phyloP scores from a whole-genome alignment of 2,113 vertebrate species.

The Alosa alosa region DNA sequence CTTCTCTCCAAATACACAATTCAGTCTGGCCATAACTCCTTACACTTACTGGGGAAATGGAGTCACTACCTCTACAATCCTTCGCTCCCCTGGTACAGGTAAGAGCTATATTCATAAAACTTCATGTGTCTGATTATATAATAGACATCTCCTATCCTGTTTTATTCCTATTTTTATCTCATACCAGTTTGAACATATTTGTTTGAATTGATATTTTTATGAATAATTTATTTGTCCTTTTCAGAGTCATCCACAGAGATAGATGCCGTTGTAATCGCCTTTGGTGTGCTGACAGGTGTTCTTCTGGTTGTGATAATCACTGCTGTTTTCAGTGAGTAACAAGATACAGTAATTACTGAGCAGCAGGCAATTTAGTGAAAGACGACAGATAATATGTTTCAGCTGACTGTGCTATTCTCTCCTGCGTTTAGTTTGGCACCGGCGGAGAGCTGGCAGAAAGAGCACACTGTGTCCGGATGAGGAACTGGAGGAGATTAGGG shows the following conservation, averaged over 20 bases:
- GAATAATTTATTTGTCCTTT: not conserved
- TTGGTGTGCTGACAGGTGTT: conserved; percentile 47
- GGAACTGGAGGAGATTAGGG: conserved; percentile 63
- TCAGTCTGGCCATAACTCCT: conserved; percentile 72
- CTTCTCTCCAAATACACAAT: conserved; percentile 65
- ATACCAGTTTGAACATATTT: not conserved
- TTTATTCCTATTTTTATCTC: not conserved
- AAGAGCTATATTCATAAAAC: conserved; percentile 27
- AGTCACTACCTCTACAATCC: conserved; percentile 53
- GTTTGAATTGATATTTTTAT: not conserved
- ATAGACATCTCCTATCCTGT: not conserved
- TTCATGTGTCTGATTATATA: not conserved
- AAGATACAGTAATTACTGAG: not conserved
- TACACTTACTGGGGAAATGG: conserved; percentile 76
- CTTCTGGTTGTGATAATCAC: conserved; percentile 50
- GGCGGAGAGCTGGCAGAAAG: conserved; percentile 20
- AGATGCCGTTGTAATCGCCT: conserved; percentile 34
- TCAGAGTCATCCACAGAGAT: not conserved
- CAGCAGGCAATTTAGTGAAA: not conserved
- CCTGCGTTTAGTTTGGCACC: conserved; percentile 28
- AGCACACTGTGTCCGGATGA: conserved; percentile 57
- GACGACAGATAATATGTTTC: not conserved
- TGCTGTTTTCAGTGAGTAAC: conserved; percentile 60
- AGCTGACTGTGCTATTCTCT: not conserved
- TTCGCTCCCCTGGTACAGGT: conserved; percentile 72